phyloP scores from a whole-genome alignment of 2,888 invertebrate species.

The Leptodirus hochenwartii region DNA sequence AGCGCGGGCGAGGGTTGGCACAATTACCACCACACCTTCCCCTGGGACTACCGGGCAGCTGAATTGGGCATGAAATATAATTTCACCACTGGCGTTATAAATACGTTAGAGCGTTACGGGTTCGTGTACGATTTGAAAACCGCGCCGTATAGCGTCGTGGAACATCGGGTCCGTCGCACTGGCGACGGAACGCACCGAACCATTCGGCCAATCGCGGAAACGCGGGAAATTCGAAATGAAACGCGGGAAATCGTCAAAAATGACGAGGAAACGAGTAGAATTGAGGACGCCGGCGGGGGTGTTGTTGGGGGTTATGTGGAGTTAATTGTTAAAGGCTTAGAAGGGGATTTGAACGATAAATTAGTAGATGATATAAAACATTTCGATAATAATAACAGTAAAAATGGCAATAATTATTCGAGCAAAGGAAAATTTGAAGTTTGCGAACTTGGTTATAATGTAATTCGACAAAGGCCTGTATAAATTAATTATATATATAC shows the following conservation, averaged over 20 bases:
- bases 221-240: too few species aligned
- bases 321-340: too few species aligned
- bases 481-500: too few species aligned
- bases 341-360: too few species aligned
- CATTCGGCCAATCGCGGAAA: neutral
- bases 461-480: too few species aligned
- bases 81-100: slow-evolving; percentile 41
- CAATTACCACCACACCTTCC: slow-evolving; percentile 62
- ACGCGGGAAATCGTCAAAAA: neutral
- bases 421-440: too few species aligned
- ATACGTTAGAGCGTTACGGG: slow-evolving; percentile 38
- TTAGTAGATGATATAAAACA: neutral
- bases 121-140: slow-evolving; percentile 42
- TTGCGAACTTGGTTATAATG: too few species aligned
- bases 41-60: slow-evolving; percentile 42
- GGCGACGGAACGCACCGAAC: slow-evolving; percentile 45
- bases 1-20: slow-evolving; percentile 55
- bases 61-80: slow-evolving; percentile 38
- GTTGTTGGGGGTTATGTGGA: too few species aligned
- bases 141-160: slow-evolving; percentile 27
- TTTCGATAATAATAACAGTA: neutral
- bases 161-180: slow-evolving; percentile 36
- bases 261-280: too few species aligned
- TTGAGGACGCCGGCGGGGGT: too few species aligned
- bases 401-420: neutral